These are phyloP conservation scores for Bombycilla garrulus DNA, from an alignment of 2,113 vertebrate genomes.

Conservation along the genomic window DNA sequence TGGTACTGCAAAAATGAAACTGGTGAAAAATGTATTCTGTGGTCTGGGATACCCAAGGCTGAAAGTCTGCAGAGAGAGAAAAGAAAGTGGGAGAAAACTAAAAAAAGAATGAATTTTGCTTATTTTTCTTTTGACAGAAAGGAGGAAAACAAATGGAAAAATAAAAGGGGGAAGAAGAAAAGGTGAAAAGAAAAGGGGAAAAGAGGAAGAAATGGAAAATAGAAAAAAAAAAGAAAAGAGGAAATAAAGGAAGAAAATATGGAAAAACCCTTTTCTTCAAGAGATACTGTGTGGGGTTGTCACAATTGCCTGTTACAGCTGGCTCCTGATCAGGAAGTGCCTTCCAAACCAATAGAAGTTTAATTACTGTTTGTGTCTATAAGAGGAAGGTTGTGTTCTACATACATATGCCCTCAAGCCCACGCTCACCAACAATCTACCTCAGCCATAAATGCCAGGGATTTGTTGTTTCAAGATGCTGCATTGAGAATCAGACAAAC, in stretches of 20 bases:
- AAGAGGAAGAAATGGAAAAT: fast-evolving
- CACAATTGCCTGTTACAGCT: not conserved
- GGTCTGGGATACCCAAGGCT: not conserved
- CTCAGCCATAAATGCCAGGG: not conserved
- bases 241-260: fast-evolving
- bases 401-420: not conserved
- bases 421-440: not conserved
- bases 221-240: fast-evolving
- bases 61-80: not conserved
- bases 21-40: not conserved
- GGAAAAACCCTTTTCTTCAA: not conserved
- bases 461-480: not conserved
- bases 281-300: not conserved
- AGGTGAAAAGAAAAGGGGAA: fast-evolving
- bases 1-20: not conserved
- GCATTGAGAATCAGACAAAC: not conserved
- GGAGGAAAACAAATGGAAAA: not conserved
- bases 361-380: not conserved
- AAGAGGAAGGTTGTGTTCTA: not conserved
- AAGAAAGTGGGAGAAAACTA: not conserved
- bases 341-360: not conserved
- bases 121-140: not conserved
- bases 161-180: not conserved
- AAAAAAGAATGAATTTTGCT: not conserved
- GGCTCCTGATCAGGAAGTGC: not conserved